Evolutionary conservation across 2,888 invertebrate species (phyloP), one percentile per base, ranked within the genome.

Genomic region (Cremastinae sp.): DNA sequence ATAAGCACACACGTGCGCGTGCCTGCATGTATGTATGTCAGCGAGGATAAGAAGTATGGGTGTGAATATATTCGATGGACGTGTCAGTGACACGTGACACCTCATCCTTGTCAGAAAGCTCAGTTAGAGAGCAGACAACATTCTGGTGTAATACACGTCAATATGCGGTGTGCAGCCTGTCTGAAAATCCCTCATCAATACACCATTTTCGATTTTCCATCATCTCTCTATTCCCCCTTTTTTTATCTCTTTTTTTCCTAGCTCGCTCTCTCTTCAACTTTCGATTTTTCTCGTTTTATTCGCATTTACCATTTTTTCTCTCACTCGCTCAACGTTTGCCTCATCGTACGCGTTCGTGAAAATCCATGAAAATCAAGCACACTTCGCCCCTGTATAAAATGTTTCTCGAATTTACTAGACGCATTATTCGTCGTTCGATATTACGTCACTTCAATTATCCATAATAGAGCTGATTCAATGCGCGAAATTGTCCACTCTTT

Each of bases 51-150:
- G n/a, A n/a, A n/a, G 28, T 28, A 69, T 69, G 80, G 82, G 70
- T 75, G 72, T 80, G 77, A 84, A 81, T 83, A 82, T 81, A 74
- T 79, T 74, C 62, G 74, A 75, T 62, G 49, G 70, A 75, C 79
- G 79, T 81, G 79, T 78, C 80, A 79, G 75, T 83, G 84, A 85
- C 85, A 83, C 84, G 85, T 83, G 85, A 80, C 76, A 62, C 79
- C 78, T 79, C 78, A 61, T 83, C 76, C 53, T 59, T 77, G 70
- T 66, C 73, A 77, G 65, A 41, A 49, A 49, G 45, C 47, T 16
- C 49, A 47, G 41, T 8, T 49, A 55, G 10, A 62, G 49, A 41
- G 55, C 41, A 28, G 16, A 61, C 12, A 41, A 53, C n/a, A 51
- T 35, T 8, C 22, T 39, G 68, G 61, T 79, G 79, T 77, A 79